Percentiles rank a stretch among this genome's conserved stretches.
Conservation (phyloP, 2,797 vertebrate genomes). For the Poeciliopsis infans region DNA sequence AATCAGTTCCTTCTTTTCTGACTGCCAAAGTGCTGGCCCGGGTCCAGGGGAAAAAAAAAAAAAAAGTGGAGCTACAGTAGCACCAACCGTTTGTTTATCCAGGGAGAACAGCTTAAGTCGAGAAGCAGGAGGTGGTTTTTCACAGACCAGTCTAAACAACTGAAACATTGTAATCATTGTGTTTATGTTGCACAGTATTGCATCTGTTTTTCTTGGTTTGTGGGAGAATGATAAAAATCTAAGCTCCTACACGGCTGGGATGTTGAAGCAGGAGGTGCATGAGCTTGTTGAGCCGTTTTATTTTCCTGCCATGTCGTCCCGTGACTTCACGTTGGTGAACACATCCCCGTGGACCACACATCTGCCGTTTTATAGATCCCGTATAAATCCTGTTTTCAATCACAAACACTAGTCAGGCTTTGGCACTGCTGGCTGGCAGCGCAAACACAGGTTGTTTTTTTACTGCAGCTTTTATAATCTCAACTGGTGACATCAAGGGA, state of each 20-base stretch:
- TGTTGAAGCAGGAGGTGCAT: background rate
- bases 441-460: background rate
- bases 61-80: background rate
- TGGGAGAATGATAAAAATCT: background rate
- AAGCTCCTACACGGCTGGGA: background rate
- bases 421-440: background rate
- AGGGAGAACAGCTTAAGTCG: background rate
- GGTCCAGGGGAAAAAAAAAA: background rate
- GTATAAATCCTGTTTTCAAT: background rate
- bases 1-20: background rate
- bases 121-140: constrained; percentile 1
- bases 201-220: background rate
- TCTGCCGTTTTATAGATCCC: background rate
- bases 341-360: background rate
- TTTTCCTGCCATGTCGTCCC: background rate
- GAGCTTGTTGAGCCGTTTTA: background rate
- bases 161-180: background rate
- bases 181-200: constrained; percentile 1
- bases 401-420: background rate
- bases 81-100: background rate
- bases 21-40: constrained; percentile 1
- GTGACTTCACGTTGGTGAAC: background rate
- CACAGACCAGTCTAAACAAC: background rate
- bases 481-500: background rate
- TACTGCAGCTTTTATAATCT: background rate